Percentiles rank a stretch among this genome's conserved stretches.
phyloP scores from a whole-genome alignment of 2,888 invertebrate genomes.

The Ganaspis brasiliensis region DNA sequence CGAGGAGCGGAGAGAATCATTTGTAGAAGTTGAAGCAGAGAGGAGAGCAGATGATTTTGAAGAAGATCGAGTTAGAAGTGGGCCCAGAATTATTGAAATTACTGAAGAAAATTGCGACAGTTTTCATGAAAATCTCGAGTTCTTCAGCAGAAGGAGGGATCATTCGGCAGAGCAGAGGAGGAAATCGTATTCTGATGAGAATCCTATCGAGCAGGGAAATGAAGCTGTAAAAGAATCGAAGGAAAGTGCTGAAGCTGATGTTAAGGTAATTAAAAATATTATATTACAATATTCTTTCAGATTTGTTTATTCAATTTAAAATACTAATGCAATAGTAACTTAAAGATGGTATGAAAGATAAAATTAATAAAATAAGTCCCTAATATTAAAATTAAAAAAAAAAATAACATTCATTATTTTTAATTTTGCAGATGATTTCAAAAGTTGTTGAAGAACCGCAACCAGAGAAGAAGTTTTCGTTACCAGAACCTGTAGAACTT shows the following conservation, averaged over 20 bases:
- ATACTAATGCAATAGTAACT: too few species aligned
- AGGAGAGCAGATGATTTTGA: constrained; percentile 55
- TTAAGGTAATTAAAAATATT: too few species aligned
- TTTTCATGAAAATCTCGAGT: constrained; percentile 77
- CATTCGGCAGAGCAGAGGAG: constrained; percentile 58
- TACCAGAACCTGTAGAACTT: not conserved
- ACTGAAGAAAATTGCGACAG: constrained; percentile 78
- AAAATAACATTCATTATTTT: too few species aligned
- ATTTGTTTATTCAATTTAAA: too few species aligned
- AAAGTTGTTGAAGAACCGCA: constrained; percentile 11
- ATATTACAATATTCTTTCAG: too few species aligned
- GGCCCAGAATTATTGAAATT: constrained; percentile 73
- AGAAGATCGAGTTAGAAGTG: constrained; percentile 57
- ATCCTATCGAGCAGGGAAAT: constrained; percentile 15
- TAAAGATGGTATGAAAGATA: too few species aligned
- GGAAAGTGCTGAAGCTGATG: not conserved
- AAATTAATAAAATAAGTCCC: too few species aligned
- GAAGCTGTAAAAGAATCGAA: not conserved
- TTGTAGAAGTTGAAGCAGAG: constrained; percentile 55
- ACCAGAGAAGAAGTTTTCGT: not conserved
- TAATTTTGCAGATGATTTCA: too few species aligned
- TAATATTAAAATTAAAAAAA: not conserved
- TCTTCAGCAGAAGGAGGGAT: constrained; percentile 73
- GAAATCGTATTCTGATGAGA: constrained; percentile 57
- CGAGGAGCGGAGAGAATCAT: constrained; percentile 52